Conservation (phyloP, 2,888 invertebrate genomes). For the Torymus auratus region DNA sequence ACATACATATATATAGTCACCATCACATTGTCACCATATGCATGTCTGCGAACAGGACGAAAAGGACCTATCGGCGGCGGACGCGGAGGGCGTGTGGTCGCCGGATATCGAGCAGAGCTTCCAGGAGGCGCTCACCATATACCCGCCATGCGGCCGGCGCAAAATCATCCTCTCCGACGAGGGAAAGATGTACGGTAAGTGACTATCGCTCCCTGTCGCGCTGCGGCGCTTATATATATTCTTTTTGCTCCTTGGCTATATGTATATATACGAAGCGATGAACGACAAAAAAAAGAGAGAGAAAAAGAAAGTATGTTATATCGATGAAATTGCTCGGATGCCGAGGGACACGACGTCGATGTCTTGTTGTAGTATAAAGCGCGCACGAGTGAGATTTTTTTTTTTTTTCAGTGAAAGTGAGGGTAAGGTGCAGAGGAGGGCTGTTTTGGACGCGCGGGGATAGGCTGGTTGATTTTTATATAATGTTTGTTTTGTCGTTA, state of each 20-base stretch:
- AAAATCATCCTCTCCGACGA: slow-evolving; percentile 99
- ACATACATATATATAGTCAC: too few relatives aligned
- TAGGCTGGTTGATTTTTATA: too few relatives aligned
- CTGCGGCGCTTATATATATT: neutral
- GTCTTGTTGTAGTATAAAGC: too few relatives aligned
- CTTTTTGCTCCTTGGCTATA: slow-evolving; percentile 18
- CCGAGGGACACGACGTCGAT: neutral
- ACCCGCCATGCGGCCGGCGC: slow-evolving; percentile 98
- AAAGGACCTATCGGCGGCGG: slow-evolving; percentile 95
- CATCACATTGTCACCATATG: neutral
- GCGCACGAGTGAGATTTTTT: too few relatives aligned
- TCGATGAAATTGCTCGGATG: slow-evolving; percentile 39
- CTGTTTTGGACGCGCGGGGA: too few relatives aligned
- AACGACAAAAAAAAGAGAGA: too few relatives aligned
- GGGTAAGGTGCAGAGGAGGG: too few relatives aligned
- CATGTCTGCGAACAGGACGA: slow-evolving; percentile 80
- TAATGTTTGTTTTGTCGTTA: too few relatives aligned
- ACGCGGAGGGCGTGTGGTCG: slow-evolving; percentile 99
- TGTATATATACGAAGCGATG: slow-evolving; percentile 24
- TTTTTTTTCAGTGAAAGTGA: too few relatives aligned
- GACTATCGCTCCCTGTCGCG: neutral
- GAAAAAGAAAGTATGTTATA: slow-evolving; percentile 1
- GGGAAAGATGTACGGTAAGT: slow-evolving; percentile 99
- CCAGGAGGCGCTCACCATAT: slow-evolving; percentile 99
- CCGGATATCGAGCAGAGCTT: slow-evolving; percentile 99